Base-by-base conservation (phyloP, 53 echinoderm and acorn worm genomes). In the Zoroaster sp. region DNA sequence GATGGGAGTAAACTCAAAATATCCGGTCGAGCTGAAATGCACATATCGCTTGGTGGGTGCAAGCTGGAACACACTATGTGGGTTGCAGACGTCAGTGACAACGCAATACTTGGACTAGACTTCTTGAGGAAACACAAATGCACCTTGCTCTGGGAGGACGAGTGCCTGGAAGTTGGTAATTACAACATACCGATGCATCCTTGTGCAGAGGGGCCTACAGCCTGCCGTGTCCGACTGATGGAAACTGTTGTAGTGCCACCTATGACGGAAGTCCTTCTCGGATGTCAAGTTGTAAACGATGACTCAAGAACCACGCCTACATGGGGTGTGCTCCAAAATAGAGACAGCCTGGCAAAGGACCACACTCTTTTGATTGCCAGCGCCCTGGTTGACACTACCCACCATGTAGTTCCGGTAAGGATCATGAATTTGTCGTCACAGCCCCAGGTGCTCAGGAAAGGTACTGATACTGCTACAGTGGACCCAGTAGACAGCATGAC, bases 101-200 rank as follows among this genome's bases (percentile, higher is more conserved):
- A 80, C 28, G 83, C 43, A 18, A 63, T 83, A 7, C 42, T 83
- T 4, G 83, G 83, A 23, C 43, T 66, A 25, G 83, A 66, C 42
- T 67, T 83, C 34, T 23, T 83, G 32, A 34, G 40, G 8, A 38
- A 83, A 25, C 67, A 80, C 59, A 52, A 63, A 20, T 54, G 80
- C 31, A 59, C 33, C 18, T 37, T 55, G 38, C 35, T 23, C 9
- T 66, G 65, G 66, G 83, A 65, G 12, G 44, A 59, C 13, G 43
- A 83, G 25, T 59, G 66, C 39, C 69, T 83, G 63, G 14, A 28
- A 23, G 31, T 83, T 12, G 83, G 83, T 8, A 18, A 67, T 4
- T 45, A 21, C 21, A 72, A 40, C 4, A 17, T 72, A 12, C 72
- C 72, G 3, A 37, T 72, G 40, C 72, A 72, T 7, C 7, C 25